A percentile compares a stretch with the other conserved stretches of the same genome.
phyloP scores from a whole-genome alignment of 1,140 invertebrate species.

The Manduca sexta region DNA sequence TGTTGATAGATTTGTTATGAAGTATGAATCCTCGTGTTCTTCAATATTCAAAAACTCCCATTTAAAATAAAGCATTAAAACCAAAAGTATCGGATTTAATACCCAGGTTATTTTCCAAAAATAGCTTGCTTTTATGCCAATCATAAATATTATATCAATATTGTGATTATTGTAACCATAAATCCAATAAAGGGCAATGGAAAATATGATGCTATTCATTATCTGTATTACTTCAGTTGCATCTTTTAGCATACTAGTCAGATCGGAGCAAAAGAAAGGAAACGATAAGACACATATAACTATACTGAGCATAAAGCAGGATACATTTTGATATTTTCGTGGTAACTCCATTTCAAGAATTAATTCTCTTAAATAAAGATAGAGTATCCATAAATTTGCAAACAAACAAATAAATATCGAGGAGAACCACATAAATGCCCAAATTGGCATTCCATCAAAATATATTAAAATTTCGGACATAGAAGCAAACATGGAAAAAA shows the following conservation, averaged over 20 bases:
- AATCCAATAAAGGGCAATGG: constrained; percentile 50
- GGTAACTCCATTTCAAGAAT: constrained; percentile 21
- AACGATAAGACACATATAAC: constrained; percentile 28
- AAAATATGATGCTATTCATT: constrained; percentile 41
- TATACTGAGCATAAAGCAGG: constrained; percentile 21
- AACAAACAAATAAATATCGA: constrained; percentile 36
- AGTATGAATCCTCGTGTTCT: constrained; percentile 25
- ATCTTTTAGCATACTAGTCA: constrained; percentile 37
- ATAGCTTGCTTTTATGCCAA: constrained; percentile 52
- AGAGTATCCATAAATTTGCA: constrained; percentile 41
- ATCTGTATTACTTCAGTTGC: constrained; percentile 46
- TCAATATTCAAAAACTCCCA: constrained; percentile 15
- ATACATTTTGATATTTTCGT: constrained; percentile 24
- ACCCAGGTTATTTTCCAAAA: constrained; percentile 55
- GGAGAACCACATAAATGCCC: constrained; percentile 54
- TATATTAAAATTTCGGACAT: constrained; percentile 48
- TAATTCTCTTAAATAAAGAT: constrained; percentile 39
- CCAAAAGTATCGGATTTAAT: constrained; percentile 36
- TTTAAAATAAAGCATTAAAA: constrained; percentile 29
- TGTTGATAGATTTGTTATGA: constrained; percentile 21
- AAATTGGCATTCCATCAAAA: constrained; percentile 37
- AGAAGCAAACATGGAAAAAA: constrained; percentile 44
- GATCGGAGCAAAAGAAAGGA: constrained; percentile 49
- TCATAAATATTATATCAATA: constrained; percentile 61
- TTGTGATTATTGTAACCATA: constrained; percentile 53